phyloP scores from a whole-genome alignment of 2,888 invertebrate genomes.

The Dasypolia templi region DNA sequence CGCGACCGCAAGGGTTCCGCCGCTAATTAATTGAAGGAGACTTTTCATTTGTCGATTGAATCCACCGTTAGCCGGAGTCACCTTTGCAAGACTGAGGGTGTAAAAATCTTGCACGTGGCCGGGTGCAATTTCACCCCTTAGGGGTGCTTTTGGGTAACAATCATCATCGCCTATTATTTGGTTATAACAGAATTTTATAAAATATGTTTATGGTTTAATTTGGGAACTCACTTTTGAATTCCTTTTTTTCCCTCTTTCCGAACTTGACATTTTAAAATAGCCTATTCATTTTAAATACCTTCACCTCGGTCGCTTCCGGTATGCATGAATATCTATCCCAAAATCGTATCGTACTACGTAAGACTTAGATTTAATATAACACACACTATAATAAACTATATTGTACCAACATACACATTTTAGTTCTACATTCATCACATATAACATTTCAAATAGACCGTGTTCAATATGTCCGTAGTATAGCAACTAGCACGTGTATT shows the following conservation, averaged over 20 bases:
- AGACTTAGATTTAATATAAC: too few species aligned
- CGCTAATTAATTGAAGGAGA: constrained; percentile 85
- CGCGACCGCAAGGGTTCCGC: constrained; percentile 73
- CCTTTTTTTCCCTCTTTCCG: too few species aligned
- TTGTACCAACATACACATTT: neutral
- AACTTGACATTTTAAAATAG: too few species aligned
- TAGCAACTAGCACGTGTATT: constrained; percentile 27
- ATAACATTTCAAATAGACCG: neutral
- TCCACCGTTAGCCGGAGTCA: constrained; percentile 64
- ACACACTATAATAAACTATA: too few species aligned
- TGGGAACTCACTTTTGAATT: too few species aligned
- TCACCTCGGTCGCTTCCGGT: too few species aligned
- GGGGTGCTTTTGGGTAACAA: constrained; percentile 21
- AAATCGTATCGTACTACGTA: too few species aligned
- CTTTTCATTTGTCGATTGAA: constrained; percentile 83
- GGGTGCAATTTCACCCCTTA: constrained; percentile 58
- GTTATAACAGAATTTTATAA: too few species aligned
- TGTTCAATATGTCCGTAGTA: constrained; percentile 6
- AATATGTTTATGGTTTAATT: too few species aligned
- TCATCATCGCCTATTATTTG: neutral
- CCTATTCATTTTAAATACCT: too few species aligned
- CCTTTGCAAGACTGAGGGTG: constrained; percentile 62
- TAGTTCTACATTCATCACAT: neutral
- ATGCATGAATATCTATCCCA: too few species aligned
- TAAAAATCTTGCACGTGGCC: constrained; percentile 66